Conservation (phyloP, 2,888 invertebrate genomes). For the Zeuzera pyrina region DNA sequence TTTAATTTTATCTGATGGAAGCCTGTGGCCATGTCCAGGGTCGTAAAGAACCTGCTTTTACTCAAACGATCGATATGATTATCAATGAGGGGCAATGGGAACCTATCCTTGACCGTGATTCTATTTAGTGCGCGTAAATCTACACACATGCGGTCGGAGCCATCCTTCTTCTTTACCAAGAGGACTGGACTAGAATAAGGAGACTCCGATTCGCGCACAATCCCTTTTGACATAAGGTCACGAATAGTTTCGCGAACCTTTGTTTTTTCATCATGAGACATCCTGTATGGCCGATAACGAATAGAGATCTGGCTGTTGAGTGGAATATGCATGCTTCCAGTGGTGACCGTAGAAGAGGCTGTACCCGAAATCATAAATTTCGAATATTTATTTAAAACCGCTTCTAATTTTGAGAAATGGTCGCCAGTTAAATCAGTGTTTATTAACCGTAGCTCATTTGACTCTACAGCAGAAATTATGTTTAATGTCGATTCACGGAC, state of each 20-base stretch:
- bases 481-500: not conserved
- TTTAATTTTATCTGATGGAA: conserved; percentile 11
- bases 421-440: not conserved
- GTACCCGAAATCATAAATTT: conserved; percentile 1
- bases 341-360: conserved; percentile 1
- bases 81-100: conserved; percentile 13
- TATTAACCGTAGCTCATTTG: not conserved
- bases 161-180: conserved; percentile 3
- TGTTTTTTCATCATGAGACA: not conserved
- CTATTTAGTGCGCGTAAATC: conserved; percentile 17
- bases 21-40: conserved; percentile 8
- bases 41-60: conserved; percentile 10
- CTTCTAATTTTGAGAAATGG: not conserved
- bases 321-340: conserved; percentile 2
- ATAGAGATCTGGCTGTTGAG: conserved; percentile 3
- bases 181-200: conserved; percentile 4
- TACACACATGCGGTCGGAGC: conserved; percentile 10
- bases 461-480: not conserved
- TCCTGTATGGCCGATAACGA: conserved; percentile 2
- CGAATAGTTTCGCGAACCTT: not conserved
- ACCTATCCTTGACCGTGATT: conserved; percentile 17
- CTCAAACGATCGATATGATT: conserved; percentile 10
- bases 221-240: not conserved
- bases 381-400: not conserved
- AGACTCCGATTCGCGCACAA: conserved; percentile 2